Base-by-base conservation (phyloP, 2,113 vertebrate genomes). In the Rhea pennata region DNA sequence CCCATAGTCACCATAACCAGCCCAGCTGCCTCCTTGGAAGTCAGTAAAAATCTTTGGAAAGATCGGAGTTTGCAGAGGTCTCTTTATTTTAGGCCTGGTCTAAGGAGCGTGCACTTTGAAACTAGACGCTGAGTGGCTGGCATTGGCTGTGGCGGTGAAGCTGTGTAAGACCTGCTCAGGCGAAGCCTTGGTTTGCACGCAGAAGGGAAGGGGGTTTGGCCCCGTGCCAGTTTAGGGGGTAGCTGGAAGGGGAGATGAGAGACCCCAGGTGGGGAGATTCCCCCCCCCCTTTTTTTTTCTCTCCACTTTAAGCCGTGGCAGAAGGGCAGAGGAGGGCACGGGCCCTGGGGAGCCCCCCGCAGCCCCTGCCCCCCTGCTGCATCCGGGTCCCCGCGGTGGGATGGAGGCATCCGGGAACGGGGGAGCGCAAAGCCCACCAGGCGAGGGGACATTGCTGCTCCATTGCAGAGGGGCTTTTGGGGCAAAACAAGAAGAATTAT, bases 371-470 rank as follows among this genome's bases (percentile, higher is more conserved):
- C 15, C 78, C 4, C 0, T 70, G 46, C 17, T 19, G 46, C 46
- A 3, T 48, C 40, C 27, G 27, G 40, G 27, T 31, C 10, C 21
- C 24, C 29, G 23, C 29, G 77, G 31, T 26, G 71, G 70, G 66
- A 74, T 48, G 62, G 70, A 12, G 26, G 24, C 8, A 9, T n/a
- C 72, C 23, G 40, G 1, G 1, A 4, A 0, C 6, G 73, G 70
- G 19, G 33, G 64, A 39, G 14, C 42, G 31, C 1, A 9, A 82
- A 76, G 51, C 27, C 31, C 16, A 1, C 17, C 4, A 33, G 20
- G 15, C 0, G 0, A 40, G 42, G 67, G 66, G n/a, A 59, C 42
- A 72, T 19, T 78, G 42, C 73, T 84, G 70, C 40, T 66, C 16
- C 24, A 29, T 42, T 72, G 53, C 33, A 20, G 51, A 42, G 39